phyloP scores from a whole-genome alignment of 2,113 vertebrate species.

The Arvicanthis niloticus region DNA sequence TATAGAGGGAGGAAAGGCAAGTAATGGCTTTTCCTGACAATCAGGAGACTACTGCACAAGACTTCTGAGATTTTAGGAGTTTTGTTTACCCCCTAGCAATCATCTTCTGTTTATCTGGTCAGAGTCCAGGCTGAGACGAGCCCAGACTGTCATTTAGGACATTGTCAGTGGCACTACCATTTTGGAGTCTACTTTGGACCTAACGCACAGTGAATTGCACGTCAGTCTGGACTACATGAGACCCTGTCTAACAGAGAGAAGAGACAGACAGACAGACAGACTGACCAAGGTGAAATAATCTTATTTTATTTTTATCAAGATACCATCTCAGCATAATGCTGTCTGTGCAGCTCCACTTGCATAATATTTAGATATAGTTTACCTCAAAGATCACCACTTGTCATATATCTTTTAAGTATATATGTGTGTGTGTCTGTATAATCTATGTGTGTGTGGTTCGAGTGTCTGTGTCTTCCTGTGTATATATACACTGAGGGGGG shows the following conservation, averaged over 20 bases:
- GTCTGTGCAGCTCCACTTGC: no score
- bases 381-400: not conserved
- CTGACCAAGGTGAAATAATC: not conserved
- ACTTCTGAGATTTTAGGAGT: not conserved
- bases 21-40: not conserved
- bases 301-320: not conserved
- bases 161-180: not conserved
- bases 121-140: not conserved
- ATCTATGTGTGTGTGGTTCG: not conserved
- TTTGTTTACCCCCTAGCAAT: not conserved
- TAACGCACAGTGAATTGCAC: not conserved
- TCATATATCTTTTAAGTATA: not conserved
- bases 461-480: not conserved
- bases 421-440: not conserved
- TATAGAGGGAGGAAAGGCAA: not conserved
- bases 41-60: not conserved
- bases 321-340: not conserved
- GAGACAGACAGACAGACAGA: no score
- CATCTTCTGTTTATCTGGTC: not conserved
- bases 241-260: not conserved
- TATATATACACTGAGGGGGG: not conserved
- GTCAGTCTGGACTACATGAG: not conserved
- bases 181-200: not conserved
- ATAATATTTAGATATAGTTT: not conserved
- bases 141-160: not conserved